Conservation (phyloP, 2,888 invertebrate genomes). For the Trissoscelio sp. region DNA sequence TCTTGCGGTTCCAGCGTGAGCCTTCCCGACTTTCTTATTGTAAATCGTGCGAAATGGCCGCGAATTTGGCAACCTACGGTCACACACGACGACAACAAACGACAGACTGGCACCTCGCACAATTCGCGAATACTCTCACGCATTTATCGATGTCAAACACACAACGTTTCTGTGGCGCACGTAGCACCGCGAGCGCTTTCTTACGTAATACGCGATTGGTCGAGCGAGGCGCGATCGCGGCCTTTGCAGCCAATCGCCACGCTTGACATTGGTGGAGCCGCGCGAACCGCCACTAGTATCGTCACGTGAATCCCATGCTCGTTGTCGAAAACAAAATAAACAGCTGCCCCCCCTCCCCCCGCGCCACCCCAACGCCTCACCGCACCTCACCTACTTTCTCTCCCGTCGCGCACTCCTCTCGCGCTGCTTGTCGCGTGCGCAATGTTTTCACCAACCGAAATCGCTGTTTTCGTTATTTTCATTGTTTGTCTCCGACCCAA, state of each 20-base stretch:
- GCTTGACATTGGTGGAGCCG: slow-evolving; percentile 77
- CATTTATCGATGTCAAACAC: slow-evolving; percentile 87
- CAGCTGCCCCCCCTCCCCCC: slow-evolving; percentile 79
- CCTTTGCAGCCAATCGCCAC: slow-evolving; percentile 84
- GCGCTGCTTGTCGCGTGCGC: slow-evolving; percentile 40
- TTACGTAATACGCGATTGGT: slow-evolving; percentile 83
- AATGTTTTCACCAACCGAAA: slow-evolving; percentile 15
- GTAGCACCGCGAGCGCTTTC: slow-evolving; percentile 84
- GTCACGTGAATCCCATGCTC: slow-evolving; percentile 89
- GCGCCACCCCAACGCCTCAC: slow-evolving; percentile 40
- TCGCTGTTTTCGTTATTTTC: not conserved
- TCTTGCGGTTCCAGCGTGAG: too few species aligned
- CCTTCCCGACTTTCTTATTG: not conserved
- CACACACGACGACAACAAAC: slow-evolving; percentile 82
- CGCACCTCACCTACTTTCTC: slow-evolving; percentile 49
- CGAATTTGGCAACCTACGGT: slow-evolving; percentile 45
- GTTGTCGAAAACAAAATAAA: slow-evolving; percentile 87
- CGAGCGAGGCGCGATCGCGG: slow-evolving; percentile 84
- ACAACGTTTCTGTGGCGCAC: slow-evolving; percentile 82
- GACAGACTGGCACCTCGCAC: slow-evolving; percentile 86
- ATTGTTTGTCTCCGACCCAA: too few species aligned
- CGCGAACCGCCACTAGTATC: slow-evolving; percentile 79
- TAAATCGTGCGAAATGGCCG: not conserved
- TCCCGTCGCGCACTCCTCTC: slow-evolving; percentile 12
- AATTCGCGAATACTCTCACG: slow-evolving; percentile 87